phyloP scores from a whole-genome alignment of 2,888 invertebrate species.

The Ptilodon capucinus region DNA sequence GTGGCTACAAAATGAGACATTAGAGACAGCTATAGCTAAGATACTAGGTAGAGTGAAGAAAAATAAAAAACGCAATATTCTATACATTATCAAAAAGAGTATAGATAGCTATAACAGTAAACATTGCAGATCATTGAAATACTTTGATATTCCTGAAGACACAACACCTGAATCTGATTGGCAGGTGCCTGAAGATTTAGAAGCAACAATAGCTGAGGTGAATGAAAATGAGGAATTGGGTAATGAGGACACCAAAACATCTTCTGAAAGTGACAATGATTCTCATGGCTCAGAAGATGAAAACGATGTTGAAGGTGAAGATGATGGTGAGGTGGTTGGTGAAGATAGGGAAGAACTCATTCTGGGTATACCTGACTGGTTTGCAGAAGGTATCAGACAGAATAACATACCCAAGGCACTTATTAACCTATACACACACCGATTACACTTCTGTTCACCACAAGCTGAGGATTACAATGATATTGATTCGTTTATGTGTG shows the following conservation, averaged over 20 bases:
- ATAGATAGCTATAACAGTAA: constrained; percentile 85
- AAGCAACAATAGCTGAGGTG: constrained; percentile 19
- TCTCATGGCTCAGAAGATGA: constrained; percentile 10
- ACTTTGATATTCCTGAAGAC: constrained; percentile 67
- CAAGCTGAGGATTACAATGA: constrained; percentile 87
- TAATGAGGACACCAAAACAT: constrained; percentile 19
- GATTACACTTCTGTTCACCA: constrained; percentile 85
- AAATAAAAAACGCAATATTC: constrained; percentile 75
- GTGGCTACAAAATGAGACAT: constrained; percentile 89
- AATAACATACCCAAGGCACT: constrained; percentile 85
- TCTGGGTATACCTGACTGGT: constrained; percentile 83
- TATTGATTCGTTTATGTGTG: constrained; percentile 82
- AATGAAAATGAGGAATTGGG: constrained; percentile 12
- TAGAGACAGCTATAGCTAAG: constrained; percentile 86
- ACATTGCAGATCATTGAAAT: constrained; percentile 82
- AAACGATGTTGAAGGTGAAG: constrained; percentile 23
- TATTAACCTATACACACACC: constrained; percentile 86
- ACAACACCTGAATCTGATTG: constrained; percentile 16
- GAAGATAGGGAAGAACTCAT: constrained; percentile 32
- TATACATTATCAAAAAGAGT: constrained; percentile 83
- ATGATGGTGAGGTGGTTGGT: constrained; percentile 19
- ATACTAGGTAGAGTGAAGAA: constrained; percentile 85
- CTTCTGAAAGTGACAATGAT: neutral
- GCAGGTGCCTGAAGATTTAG: constrained; percentile 32
- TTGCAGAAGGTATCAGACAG: constrained; percentile 83